Percentiles rank a stretch among this genome's conserved stretches.
phyloP scores from a whole-genome alignment of 2,888 invertebrate species.

The Drosophila kambysellisi region DNA sequence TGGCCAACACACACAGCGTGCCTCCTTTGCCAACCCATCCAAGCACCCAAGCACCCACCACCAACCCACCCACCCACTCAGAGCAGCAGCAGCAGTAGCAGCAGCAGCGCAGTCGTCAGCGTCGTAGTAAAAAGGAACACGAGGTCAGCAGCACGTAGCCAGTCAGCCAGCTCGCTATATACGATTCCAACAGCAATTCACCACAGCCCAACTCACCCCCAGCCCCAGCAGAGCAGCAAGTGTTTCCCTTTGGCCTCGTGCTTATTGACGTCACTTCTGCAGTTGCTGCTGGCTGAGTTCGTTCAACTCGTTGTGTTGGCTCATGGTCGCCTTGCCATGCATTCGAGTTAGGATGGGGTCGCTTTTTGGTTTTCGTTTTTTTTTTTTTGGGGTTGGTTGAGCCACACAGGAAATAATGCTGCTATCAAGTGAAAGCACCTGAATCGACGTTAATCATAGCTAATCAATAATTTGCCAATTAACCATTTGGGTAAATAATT shows the following conservation, averaged over 20 bases:
- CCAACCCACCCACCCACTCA: neutral
- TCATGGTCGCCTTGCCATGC: slow-evolving; percentile 73
- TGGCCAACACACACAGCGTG: slow-evolving; percentile 33
- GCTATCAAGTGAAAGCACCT: slow-evolving; percentile 25
- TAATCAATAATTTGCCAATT: slow-evolving; percentile 38
- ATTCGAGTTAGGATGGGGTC: slow-evolving; percentile 24
- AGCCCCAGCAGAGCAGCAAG: slow-evolving; percentile 9
- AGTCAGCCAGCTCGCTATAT: slow-evolving; percentile 5
- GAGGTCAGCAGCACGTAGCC: slow-evolving; percentile 70
- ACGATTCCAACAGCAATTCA: slow-evolving; percentile 1
- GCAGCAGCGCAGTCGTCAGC: slow-evolving; percentile 10
- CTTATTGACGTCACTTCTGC: slow-evolving; percentile 79
- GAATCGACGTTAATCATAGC: slow-evolving; percentile 33
- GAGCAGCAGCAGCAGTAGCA: neutral
- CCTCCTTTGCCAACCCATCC: neutral
- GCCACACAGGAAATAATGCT: slow-evolving; percentile 33
- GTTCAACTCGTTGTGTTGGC: slow-evolving; percentile 66
- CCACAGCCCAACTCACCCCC: slow-evolving; percentile 3
- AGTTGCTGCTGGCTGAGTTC: slow-evolving; percentile 70
- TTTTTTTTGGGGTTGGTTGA: slow-evolving; percentile 12
- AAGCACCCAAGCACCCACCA: neutral
- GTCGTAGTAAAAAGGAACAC: slow-evolving; percentile 71
- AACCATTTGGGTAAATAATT: slow-evolving; percentile 33
- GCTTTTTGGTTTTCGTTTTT: neutral
- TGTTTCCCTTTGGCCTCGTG: slow-evolving; percentile 76